A percentile compares a stretch with the other conserved stretches of the same genome.
These are phyloP conservation scores for Plemyria rubiginata DNA, from an alignment of 2,888 invertebrate genomes.

Conservation along the genomic window DNA sequence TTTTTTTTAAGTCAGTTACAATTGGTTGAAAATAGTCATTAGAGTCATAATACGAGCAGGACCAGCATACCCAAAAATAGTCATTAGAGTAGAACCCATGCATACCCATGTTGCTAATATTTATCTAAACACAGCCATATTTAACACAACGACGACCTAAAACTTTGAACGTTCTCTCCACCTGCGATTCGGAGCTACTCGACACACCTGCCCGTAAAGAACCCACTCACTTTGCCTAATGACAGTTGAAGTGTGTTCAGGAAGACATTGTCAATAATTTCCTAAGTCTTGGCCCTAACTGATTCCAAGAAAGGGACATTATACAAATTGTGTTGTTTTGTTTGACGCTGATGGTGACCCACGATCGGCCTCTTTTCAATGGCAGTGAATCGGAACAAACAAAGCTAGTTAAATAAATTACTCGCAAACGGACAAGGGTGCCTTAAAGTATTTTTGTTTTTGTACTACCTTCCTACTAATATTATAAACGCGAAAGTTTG, in stretches of 20 bases:
- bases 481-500: too few relatives aligned
- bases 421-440: too few relatives aligned
- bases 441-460: too few relatives aligned
- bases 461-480: too few relatives aligned
- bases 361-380: not conserved
- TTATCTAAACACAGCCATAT: conserved; percentile 5
- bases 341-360: conserved; percentile 2
- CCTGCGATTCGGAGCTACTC: conserved; percentile 27
- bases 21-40: too few relatives aligned
- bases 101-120: not conserved
- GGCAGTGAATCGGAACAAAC: not conserved
- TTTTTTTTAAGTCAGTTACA: too few relatives aligned
- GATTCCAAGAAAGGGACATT: conserved; percentile 26
- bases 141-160: conserved; percentile 16
- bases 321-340: conserved; percentile 23
- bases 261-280: conserved; percentile 19
- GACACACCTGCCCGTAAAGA: conserved; percentile 32
- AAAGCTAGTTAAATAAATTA: not conserved
- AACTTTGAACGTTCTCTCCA: conserved; percentile 31
- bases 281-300: conserved; percentile 18
- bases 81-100: too few relatives aligned
- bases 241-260: conserved; percentile 38
- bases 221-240: conserved; percentile 37
- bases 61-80: too few relatives aligned
- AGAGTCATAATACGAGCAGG: too few relatives aligned